Percentiles rank a stretch among this genome's conserved stretches.
Conservation (phyloP, 2,797 vertebrate genomes). For the Bufotes viridis region DNA sequence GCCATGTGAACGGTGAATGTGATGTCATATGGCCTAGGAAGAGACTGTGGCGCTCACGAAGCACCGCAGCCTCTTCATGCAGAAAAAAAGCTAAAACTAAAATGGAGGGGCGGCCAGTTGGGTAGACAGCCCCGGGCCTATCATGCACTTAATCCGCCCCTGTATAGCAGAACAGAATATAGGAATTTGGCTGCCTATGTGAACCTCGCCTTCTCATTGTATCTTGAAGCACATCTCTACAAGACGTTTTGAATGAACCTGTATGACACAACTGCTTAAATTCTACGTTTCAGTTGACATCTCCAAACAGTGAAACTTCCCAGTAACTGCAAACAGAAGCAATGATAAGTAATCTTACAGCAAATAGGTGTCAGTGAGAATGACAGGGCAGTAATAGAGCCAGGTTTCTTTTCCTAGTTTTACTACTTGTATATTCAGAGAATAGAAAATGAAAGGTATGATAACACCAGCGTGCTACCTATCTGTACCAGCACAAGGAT, state of each 20-base stretch:
- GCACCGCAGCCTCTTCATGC: too few relatives aligned
- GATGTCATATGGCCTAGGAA: too few relatives aligned
- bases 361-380: background rate
- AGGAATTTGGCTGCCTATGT: too few relatives aligned
- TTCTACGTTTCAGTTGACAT: background rate
- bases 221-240: background rate
- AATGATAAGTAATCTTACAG: background rate
- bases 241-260: background rate
- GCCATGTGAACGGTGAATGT: too few relatives aligned
- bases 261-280: background rate
- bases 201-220: background rate
- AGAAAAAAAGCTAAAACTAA: too few relatives aligned
- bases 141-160: too few relatives aligned
- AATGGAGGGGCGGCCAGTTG: too few relatives aligned
- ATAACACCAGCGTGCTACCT: background rate
- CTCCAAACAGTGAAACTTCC: background rate
- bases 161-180: too few relatives aligned
- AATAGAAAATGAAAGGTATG: slow-evolving; percentile 31
- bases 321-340: background rate
- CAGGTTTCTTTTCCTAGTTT: background rate
- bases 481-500: background rate
- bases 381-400: background rate
- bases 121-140: too few relatives aligned
- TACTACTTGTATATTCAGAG: background rate
- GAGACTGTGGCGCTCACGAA: too few relatives aligned